Percentiles rank a stretch among this genome's conserved stretches.
phyloP scores from a whole-genome alignment of 2,797 vertebrate genomes.

The Lateolabrax maculatus region DNA sequence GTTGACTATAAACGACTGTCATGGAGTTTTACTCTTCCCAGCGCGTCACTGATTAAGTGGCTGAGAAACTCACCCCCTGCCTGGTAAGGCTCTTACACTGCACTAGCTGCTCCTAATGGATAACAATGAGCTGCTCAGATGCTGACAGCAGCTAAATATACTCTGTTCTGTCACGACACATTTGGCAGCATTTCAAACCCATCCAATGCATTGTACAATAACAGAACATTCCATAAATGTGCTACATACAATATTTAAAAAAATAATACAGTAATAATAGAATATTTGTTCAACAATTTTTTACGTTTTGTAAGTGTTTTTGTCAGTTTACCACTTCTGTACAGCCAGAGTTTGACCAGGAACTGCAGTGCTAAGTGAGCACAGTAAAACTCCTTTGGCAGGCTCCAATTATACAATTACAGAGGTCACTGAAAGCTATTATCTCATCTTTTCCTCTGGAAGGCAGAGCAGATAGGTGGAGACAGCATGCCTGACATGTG shows the following conservation, averaged over 20 bases:
- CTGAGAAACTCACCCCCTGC: constrained; percentile 65
- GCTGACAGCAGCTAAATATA: constrained; percentile 73
- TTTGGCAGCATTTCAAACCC: constrained; percentile 51
- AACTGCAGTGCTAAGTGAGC: background rate
- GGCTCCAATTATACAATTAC: constrained; percentile 67
- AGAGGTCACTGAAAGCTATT: constrained; percentile 46
- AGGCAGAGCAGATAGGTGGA: constrained; percentile 49
- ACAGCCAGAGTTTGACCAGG: constrained; percentile 11
- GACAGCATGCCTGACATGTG: constrained; percentile 62
- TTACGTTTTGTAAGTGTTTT: background rate
- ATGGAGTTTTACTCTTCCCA: constrained; percentile 56
- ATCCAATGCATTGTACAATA: background rate
- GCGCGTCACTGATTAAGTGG: constrained; percentile 69
- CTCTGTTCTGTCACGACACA: constrained; percentile 57
- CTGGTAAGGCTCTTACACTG: constrained; percentile 69
- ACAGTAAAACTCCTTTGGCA: constrained; percentile 39
- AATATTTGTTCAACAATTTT: background rate
- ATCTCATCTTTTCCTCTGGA: constrained; percentile 34
- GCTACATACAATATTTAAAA: background rate
- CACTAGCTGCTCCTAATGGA: constrained; percentile 68
- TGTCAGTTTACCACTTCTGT: constrained; percentile 14
- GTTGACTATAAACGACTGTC: constrained; percentile 56
- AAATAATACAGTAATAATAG: background rate
- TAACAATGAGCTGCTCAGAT: constrained; percentile 75
- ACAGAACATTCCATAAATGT: background rate